phyloP scores from a whole-genome alignment of 2,888 invertebrate genomes.

The Melanophora roralis region DNA sequence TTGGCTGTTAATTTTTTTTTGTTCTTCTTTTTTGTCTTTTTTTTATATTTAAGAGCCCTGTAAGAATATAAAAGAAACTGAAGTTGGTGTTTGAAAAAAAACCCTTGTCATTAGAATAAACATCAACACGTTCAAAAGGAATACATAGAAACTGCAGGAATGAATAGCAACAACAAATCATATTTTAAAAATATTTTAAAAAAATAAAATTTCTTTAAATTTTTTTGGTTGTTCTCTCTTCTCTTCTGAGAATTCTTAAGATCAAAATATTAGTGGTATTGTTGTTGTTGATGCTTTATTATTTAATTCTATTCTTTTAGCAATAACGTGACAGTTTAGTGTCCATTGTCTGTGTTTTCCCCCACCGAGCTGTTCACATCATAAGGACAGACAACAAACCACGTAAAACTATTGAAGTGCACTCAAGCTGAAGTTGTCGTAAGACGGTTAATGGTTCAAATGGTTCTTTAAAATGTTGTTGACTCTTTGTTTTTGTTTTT shows the following conservation, averaged over 20 bases:
- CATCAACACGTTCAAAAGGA: conserved; percentile 47
- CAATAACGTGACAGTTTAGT: conserved; percentile 65
- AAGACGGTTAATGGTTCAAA: conserved; percentile 43
- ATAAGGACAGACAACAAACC: neutral
- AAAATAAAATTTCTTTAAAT: conserved; percentile 26
- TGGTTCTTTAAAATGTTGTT: conserved; percentile 25
- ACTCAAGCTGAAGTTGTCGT: conserved; percentile 54
- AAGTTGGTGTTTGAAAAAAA: conserved; percentile 5
- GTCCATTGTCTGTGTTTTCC: conserved; percentile 58
- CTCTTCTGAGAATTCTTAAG: conserved; percentile 31
- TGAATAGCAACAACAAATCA: conserved; percentile 42
- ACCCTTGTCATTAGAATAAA: conserved; percentile 59
- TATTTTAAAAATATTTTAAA: conserved; percentile 52
- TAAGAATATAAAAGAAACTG: conserved; percentile 3
- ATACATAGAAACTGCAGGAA: neutral
- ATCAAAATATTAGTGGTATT: conserved; percentile 16
- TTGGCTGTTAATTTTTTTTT: conserved; percentile 1
- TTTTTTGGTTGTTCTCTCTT: conserved; percentile 16
- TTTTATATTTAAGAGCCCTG: conserved; percentile 21
- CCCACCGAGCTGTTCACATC: neutral
- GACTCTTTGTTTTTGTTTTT: neutral
- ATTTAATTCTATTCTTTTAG: conserved; percentile 57
- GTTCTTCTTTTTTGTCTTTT: neutral
- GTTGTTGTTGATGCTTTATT: conserved; percentile 31
- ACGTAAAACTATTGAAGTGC: conserved; percentile 22